Evolutionary conservation across 23 tunicate genomes (phyloP), one percentile per base, ranked within the genome.

Genomic region (Oikopleura vanhoeffeni): DNA sequence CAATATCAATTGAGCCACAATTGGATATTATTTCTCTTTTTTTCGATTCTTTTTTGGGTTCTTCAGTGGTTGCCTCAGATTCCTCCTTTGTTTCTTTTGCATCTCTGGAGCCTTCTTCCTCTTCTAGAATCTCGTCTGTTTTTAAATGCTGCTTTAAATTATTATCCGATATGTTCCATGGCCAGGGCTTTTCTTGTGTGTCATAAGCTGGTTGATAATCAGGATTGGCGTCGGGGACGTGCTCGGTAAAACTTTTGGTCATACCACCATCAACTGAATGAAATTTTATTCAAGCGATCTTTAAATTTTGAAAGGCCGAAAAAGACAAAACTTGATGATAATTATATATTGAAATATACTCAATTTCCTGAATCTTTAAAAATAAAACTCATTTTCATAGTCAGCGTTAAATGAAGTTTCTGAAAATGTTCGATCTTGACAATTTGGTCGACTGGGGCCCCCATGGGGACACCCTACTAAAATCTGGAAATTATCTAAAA

Each of bases 1-100:
- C 96, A 39, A 95, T 84, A 41, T 90, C 99, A 32, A 95, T 82
- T 1, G 91, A 88, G 33, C 99, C 99, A 76, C 99, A 95, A 24
- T 90, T 84, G 0, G 99, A 95, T 39, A 95, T 95, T 0, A 88
- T 90, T 33, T 67, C 76, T 30, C 35, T 71, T 71, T 71, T 71
- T 32, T 30, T 13, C 2, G 79, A 3, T 32, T 71, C 79, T 13
- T 71, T 71, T 71, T 71, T 71, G 3, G 32, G 4, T 71, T 71
- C 79, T 71, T 71, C 35, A 32, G 79, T 33, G 4, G 34, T 28
- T 30, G 34, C 38, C 36, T 71, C 35, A 30, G 79, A 33, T 2
- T 33, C 36, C 4, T 28, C 38, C 60, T 49, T 49, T 18, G 60
- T 8, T 18, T 8, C 18, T 49, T 8, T 8, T 18, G 18, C 18